A percentile compares a stretch with the other conserved stretches of the same genome.
These are phyloP conservation scores for Heliconius hermathena DNA, from an alignment of 1,140 invertebrate species.

Conservation along the genomic window DNA sequence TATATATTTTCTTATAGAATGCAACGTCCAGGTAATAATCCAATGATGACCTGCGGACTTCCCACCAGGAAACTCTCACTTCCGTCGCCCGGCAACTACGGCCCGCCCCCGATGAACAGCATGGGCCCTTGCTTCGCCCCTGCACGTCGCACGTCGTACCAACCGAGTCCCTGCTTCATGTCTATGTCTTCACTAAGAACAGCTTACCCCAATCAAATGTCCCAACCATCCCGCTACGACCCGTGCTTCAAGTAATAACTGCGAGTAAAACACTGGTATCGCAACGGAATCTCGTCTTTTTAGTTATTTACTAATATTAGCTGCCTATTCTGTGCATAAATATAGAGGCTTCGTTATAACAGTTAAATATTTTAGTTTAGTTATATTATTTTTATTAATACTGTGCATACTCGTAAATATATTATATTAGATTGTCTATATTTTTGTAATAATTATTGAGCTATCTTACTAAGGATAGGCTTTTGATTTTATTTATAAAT, in stretches of 20 bases:
- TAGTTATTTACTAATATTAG: background rate
- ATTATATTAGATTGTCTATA: background rate
- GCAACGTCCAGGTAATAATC: constrained; percentile 41
- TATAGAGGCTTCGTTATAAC: background rate
- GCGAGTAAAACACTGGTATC: background rate
- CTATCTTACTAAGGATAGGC: background rate
- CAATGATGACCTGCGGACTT: constrained; percentile 32
- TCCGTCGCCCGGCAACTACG: constrained; percentile 26
- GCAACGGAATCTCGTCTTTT: constrained; percentile 27
- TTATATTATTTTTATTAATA: background rate
- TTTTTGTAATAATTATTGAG: background rate
- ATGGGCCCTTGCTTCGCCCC: constrained; percentile 39
- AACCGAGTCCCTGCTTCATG: constrained; percentile 38
- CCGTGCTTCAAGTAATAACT: constrained; percentile 45
- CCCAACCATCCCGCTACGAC: constrained; percentile 38
- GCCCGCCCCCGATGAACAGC: constrained; percentile 23
- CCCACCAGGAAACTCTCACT: constrained; percentile 20
- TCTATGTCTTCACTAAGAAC: constrained; percentile 31
- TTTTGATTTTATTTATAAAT: background rate
- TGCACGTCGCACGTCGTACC: constrained; percentile 11
- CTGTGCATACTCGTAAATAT: background rate
- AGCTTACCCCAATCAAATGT: constrained; percentile 29
- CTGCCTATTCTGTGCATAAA: background rate
- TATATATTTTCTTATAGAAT: constrained; percentile 38
- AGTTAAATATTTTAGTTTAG: background rate